Base-by-base conservation (phyloP, 2,888 invertebrate genomes). In the Himalopsyche kuldschensis region DNA sequence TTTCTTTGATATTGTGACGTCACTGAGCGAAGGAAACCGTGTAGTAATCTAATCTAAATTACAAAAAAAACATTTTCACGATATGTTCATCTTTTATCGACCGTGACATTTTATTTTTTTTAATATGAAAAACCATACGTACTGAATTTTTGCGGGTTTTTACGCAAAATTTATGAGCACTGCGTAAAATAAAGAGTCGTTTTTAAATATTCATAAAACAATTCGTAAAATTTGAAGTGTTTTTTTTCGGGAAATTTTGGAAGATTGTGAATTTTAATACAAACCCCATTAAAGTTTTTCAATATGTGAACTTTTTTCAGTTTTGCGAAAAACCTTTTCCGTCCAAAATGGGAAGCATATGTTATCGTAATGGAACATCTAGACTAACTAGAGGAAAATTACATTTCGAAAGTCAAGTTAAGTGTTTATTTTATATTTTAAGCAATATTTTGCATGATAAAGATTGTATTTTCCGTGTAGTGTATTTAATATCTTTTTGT, bases 1-100 rank as follows among this genome's bases (percentile, higher is more conserved):
- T 69, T 24, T 46, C 69, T 80, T 80, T 80, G 80, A 80, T 80
- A 41, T 24, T 27, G 41, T 69, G 69, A 63, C 80, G 80, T 80
- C 80, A 80, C 63, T 24, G 4, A 32, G 63, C 24, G 79, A 46
- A 79, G 11, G 27, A 27, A 4, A 69, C 69, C 27, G 69, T 30
- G 5, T 69, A 10, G 69, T 69, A 69, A 69, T 69, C 69, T 69
- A 30, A 69, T 69, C 30, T 69, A 30, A 69, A 69, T 69, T 69
- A 69, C 69, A 69, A 63, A 48, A 48, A 48, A 30, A 69, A 69
- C 69, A 27, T 27, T 69, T 69, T 69, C 69, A 30, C 30, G 69
- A 69, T 11, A 30, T 69, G 69, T 69, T 69, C 69, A 27, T 69
- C 30, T 69, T 69, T 69, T 69, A 69, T 69, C 69, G 69, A 69